Evolutionary conservation across 2,113 vertebrate genomes (phyloP), one percentile per base, ranked within the genome.

Genomic region (Boulengeromyrus knoepffleri): DNA sequence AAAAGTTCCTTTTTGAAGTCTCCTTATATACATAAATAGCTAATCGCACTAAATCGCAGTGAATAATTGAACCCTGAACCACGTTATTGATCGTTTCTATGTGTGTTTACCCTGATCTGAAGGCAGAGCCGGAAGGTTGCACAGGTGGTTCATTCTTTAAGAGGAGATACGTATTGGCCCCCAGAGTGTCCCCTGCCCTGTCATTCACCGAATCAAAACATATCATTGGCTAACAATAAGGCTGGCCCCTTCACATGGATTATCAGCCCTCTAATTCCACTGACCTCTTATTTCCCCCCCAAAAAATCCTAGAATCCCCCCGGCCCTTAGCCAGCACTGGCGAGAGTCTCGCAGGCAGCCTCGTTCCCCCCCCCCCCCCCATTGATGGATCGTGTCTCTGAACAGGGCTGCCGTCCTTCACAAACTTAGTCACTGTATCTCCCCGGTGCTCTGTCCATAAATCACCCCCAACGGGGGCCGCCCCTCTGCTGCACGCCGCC

Each of bases 391-490:
- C 70, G 89, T 36, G 39, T 83, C 50, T 77, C 85, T 89, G 66
- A 88, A 90, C 27, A 74, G 24, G 87, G 56, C 58, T 89, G 91
- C 91, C 89, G 83, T 90, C 90, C 89, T 89, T 89, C 66, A 90
- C 89, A 88, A 91, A 89, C 83, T 91, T 80, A 87, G 74, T 91
- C 90, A 92, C 31, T 93, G 92, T 91, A 92, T 92, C 90, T 91
- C 92, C 92, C 92, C 90, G 85, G 90, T 45, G 90, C 89, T 88
- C 91, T 91, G 89, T 89, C 90, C 91, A 92, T 93, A 92, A 91
- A 92, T 93, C 92, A 93, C 90, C 58, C 88, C 56, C 52, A 89
- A 77, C 87, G 91, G 86, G 83, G 89, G 90, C 91, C 88, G 70
- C 85, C 85, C 62, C 74, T 70, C 84, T 45, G 88, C 89, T 89